phyloP scores from a whole-genome alignment of 1,140 invertebrate species.

The Pseudomyrmex cubaensis region DNA sequence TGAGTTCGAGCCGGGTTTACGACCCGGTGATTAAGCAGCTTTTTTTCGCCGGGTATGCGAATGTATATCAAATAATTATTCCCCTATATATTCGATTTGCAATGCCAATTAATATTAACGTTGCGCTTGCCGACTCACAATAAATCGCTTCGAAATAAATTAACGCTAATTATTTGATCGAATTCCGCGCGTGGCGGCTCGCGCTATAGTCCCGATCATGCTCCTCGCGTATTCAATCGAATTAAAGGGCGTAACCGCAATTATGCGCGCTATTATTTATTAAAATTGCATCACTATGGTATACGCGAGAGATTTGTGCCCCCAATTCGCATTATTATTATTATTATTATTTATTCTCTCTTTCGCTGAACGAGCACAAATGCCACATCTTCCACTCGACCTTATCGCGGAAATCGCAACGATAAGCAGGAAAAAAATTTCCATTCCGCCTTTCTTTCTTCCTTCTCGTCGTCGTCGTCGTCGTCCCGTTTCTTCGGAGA shows the following conservation, averaged over 20 bases:
- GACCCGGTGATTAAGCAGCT: slow-evolving; percentile 35
- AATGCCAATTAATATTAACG: slow-evolving; percentile 59
- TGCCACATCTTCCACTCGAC: too few relatives aligned
- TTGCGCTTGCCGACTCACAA: slow-evolving; percentile 25
- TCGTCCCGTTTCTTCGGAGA: slow-evolving; percentile 35
- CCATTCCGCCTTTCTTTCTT: neutral
- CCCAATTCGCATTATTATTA: too few relatives aligned
- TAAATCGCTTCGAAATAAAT: slow-evolving; percentile 53
- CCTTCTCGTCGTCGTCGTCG: neutral
- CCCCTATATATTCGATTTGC: slow-evolving; percentile 41
- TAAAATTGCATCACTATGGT: too few relatives aligned
- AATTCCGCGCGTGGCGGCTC: slow-evolving; percentile 27
- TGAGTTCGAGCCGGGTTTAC: neutral
- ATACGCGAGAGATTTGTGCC: too few relatives aligned
- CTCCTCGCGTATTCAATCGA: slow-evolving; percentile 28
- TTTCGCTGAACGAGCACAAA: too few relatives aligned
- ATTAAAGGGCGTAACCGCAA: slow-evolving; percentile 49
- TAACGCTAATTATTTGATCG: slow-evolving; percentile 60
- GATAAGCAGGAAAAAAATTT: slow-evolving; percentile 9
- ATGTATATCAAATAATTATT: slow-evolving; percentile 53
- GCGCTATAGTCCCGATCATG: neutral
- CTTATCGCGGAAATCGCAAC: neutral
- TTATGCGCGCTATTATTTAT: neutral
- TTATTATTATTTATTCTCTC: too few relatives aligned
- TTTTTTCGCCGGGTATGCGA: neutral